Evolutionary conservation across 2,888 invertebrate species (phyloP).

Genomic region (Ochropleura plecta): DNA sequence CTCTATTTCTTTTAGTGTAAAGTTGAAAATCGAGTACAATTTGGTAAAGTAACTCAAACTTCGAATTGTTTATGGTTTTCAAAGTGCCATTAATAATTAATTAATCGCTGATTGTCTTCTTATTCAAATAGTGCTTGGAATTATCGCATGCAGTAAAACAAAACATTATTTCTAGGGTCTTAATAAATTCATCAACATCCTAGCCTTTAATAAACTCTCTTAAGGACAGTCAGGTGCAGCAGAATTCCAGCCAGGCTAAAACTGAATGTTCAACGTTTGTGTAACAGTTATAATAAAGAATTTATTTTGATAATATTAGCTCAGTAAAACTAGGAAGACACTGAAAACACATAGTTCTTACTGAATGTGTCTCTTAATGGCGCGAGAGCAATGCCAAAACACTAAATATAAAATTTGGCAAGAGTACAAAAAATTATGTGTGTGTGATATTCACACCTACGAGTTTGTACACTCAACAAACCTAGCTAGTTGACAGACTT

Average conservation of each 20-base stretch:
- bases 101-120: slow-evolving; percentile 15
- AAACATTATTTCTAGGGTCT: too few relatives aligned
- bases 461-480: too few relatives aligned
- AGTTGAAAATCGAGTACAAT: slow-evolving; percentile 4
- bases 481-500: too few relatives aligned
- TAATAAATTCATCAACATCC: not conserved
- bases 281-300: not conserved
- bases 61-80: slow-evolving; percentile 14
- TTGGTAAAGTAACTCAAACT: not conserved
- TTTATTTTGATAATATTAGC: not conserved
- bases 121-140: slow-evolving; percentile 4
- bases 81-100: slow-evolving; percentile 26
- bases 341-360: not conserved
- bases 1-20: not conserved
- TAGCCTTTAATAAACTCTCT: not conserved
- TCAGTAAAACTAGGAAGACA: slow-evolving; percentile 9
- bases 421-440: slow-evolving; percentile 21
- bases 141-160: not conserved
- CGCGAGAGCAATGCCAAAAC: slow-evolving; percentile 37
- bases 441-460: too few relatives aligned
- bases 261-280: not conserved
- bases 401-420: slow-evolving; percentile 53
- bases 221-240: not conserved
- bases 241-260: not conserved
- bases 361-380: slow-evolving; percentile 3